Base-by-base conservation (phyloP, 2,797 vertebrate genomes). In the Sebastiscus tertius region DNA sequence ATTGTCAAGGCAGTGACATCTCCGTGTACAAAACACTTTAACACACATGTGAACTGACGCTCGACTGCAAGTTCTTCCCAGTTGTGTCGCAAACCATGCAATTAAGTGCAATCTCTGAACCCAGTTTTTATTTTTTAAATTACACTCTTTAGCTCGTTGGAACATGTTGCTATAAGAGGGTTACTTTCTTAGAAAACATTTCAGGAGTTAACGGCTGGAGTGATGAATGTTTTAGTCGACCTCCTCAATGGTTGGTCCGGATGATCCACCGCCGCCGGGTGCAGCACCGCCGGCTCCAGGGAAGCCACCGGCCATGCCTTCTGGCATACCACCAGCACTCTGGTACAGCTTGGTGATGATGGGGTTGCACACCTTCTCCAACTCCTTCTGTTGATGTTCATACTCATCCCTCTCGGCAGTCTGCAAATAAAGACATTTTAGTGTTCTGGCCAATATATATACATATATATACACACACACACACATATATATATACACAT, bases 321-420 rank as follows among this genome's bases (percentile, higher is more conserved):
- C 98, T 0, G 98, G 98, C 97, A 98, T 99, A 0, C 95, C 96
- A 22, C 96, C 96, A 10, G 96, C 96, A 79, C 94, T 88, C 92
- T 97, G 96, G 92, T 97, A 97, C 76, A 97, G 88, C 88, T 96
- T 96, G 10, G 96, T 96, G 89, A 97, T 95, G 85, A 97, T 96
- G 6, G 96, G 96, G 91, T 96, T 97, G 86, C 96, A 97, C 36
- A 97, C 91, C 84, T 97, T 97, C 92, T 97, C 96, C 90, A 97
- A 88, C 84, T 97, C 96, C 74, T 96, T 96, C 87, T 96, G 96
- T 31, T 97, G 96, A 83, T 97, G 96, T 54, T 96, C 96, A 80
- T 95, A 97, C 56, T 96, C 96, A 1, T 97, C 96, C 78, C 16
- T 96, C 84, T 97, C 96, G 0, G 96, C 96, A 85, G 96, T 96